Conservation (phyloP, 2,888 invertebrate species). For the Augiades crinisus region DNA sequence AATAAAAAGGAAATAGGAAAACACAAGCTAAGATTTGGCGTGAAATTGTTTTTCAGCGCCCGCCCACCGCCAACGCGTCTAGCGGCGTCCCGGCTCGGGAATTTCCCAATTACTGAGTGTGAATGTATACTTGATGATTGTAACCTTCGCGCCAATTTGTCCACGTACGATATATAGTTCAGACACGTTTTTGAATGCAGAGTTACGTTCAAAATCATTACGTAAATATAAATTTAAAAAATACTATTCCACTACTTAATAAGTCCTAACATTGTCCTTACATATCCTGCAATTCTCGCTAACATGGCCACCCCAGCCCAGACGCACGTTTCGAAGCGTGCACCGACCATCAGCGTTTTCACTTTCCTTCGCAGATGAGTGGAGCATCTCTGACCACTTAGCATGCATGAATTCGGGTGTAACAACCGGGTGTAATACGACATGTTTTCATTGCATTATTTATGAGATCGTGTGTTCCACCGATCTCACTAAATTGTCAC, state of each 20-base stretch:
- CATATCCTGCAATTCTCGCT: neutral
- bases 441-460: conserved; percentile 56
- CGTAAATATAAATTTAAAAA: too few relatives aligned
- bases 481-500: conserved; percentile 53
- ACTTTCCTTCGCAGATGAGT: conserved; percentile 41
- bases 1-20: conserved; percentile 82
- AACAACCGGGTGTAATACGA: conserved; percentile 67
- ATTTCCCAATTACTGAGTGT: conserved; percentile 79
- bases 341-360: conserved; percentile 35
- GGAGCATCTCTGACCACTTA: conserved; percentile 36
- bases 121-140: conserved; percentile 73
- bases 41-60: conserved; percentile 80
- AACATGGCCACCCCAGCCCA: neutral
- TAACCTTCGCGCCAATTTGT: conserved; percentile 8
- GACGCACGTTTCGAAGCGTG: conserved; percentile 19
- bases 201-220: too few relatives aligned
- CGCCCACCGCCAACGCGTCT: conserved; percentile 59
- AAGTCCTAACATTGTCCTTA: too few relatives aligned
- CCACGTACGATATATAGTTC: neutral
- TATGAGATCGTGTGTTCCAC: conserved; percentile 45
- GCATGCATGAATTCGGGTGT: conserved; percentile 67
- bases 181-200: neutral
- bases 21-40: conserved; percentile 82
- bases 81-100: conserved; percentile 65
- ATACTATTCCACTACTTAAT: too few relatives aligned